Evolutionary conservation across 2,113 vertebrate genomes (phyloP).

Genomic region (Pogona vitticeps): DNA sequence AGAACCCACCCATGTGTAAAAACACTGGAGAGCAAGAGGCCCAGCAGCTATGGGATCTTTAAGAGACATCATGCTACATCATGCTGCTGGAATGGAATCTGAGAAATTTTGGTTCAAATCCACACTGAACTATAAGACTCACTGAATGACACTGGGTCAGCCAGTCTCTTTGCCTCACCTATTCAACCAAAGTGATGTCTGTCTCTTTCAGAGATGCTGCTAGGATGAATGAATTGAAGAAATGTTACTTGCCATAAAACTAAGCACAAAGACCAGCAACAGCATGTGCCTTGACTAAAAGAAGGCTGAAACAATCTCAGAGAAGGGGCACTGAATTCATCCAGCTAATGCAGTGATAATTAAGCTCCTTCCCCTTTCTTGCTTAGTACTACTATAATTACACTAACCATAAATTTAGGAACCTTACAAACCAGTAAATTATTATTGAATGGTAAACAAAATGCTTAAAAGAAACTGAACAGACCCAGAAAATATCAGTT

Average conservation of each 20-base stretch:
- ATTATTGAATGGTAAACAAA: not conserved
- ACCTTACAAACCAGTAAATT: not conserved
- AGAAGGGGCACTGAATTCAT: not conserved
- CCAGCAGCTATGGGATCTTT: too few species aligned
- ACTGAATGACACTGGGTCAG: not conserved
- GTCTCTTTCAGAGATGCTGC: not conserved
- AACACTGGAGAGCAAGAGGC: not conserved
- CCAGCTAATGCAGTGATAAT: not conserved
- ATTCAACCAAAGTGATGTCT: not conserved
- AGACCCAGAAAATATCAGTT: not conserved
- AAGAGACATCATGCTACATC: not conserved
- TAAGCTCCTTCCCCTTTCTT: not conserved
- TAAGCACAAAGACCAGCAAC: not conserved
- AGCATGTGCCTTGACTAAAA: not conserved
- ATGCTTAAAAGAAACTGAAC: not conserved
- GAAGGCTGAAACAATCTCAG: not conserved
- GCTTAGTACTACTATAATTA: not conserved
- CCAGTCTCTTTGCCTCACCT: not conserved
- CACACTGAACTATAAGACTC: not conserved
- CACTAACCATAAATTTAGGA: not conserved
- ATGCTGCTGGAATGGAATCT: not conserved
- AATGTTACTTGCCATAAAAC: not conserved
- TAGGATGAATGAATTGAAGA: not conserved
- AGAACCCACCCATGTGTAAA: not conserved
- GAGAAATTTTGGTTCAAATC: not conserved